Evolutionary conservation across 1,140 invertebrate genomes (phyloP), one percentile per base, ranked within the genome.

Genomic region (Euura lappo): DNA sequence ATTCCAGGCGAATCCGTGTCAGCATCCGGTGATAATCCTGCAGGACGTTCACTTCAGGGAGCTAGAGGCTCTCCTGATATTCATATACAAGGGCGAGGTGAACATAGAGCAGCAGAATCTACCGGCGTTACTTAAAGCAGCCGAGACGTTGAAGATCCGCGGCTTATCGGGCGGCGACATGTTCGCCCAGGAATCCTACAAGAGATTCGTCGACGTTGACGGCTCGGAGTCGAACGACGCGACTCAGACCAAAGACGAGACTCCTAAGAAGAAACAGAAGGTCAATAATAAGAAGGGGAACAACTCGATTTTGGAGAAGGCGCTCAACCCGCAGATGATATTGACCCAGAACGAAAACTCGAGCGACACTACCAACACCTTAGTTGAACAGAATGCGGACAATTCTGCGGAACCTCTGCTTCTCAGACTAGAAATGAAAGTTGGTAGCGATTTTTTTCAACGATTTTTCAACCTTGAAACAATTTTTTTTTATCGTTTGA

Each of bases 81-180:
- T 92, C 83, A 91, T 93, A 83, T 93, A 93, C 74, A 92, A 91
- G 77, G 92, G 92, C 11, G 92, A 92, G 81, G 91, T 93, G 3
- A 92, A 91, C 84, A 92, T 93, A 42, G 90, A 90, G 67, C 90
- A 93, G 72, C 89, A 91, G 74, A 91, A 91, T 81, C 83, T 93
- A 72, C 90, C 91, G 43, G 85, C 89, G 6, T 81, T 92, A 2
- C 81, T 93, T 65, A 91, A 91, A 79, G 90, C 91, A 60, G 92
- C 92, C 6, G 90, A 92, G 78, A 89, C 89, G 0, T 78, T 93
- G 42, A 90, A 91, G 79, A 92, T 93, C 72, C 89, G 90, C 79
- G 91, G 91, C 3, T 80, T 93, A 11, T 91, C 91, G 2, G 90
- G 90, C 10, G 88, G 81, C 7, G 85, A 86, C 71, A 84, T 86